These are phyloP conservation scores for Chaetoderma sp. DNA, from an alignment of 2,888 invertebrate genomes.

Conservation along the genomic window DNA sequence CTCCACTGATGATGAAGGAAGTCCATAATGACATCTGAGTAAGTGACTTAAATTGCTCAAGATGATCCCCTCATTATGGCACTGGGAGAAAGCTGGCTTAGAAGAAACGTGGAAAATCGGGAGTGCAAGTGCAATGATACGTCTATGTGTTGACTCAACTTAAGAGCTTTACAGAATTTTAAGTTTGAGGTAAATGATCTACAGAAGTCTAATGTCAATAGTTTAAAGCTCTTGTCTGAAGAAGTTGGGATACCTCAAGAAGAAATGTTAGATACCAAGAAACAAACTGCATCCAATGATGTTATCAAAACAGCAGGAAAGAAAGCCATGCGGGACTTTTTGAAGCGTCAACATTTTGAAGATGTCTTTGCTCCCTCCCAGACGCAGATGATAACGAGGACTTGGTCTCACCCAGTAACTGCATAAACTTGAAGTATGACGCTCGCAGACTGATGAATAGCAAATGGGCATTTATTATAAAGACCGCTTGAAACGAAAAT, in stretches of 20 bases:
- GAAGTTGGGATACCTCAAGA: no score
- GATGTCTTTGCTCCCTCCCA: slow-evolving; percentile 13
- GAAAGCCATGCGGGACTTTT: slow-evolving; percentile 16
- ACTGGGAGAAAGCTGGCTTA: slow-evolving; percentile 34
- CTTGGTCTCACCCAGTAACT: slow-evolving; percentile 16
- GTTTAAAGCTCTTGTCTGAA: no score
- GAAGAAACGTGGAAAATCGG: slow-evolving; percentile 19
- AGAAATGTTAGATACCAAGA: no score
- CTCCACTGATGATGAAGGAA: background rate
- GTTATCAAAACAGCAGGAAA: background rate
- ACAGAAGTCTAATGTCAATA: no score
- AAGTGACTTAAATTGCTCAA: slow-evolving; percentile 22
- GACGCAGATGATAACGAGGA: slow-evolving; percentile 33
- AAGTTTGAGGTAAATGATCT: no score
- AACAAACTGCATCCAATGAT: background rate
- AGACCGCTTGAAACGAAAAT: background rate
- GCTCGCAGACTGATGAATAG: slow-evolving; percentile 14
- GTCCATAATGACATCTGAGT: slow-evolving; percentile 30
- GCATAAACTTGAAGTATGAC: slow-evolving; percentile 24
- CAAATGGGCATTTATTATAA: slow-evolving; percentile 24
- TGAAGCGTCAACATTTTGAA: slow-evolving; percentile 25
- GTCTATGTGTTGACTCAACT: no score
- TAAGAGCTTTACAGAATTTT: no score
- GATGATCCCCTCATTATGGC: slow-evolving; percentile 23
- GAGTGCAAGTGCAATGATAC: no score